Percentiles rank a stretch among this genome's conserved stretches.
Evolutionary conservation across 2,113 vertebrate genomes (phyloP).

Genomic region (Apteryx owenii): DNA sequence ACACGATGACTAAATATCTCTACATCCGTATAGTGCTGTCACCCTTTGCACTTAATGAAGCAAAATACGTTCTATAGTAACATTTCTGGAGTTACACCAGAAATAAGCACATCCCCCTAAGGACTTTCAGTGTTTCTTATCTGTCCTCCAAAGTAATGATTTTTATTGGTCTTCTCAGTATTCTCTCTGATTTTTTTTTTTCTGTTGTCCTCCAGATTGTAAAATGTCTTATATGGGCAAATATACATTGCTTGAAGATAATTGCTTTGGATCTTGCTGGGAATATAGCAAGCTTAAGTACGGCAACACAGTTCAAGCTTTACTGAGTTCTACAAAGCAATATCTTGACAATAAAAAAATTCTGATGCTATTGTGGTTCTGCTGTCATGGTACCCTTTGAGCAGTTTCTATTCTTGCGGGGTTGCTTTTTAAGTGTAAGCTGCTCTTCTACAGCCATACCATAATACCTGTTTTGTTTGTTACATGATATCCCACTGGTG

Average conservation of each 20-base stretch:
- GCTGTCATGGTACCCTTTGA: neutral
- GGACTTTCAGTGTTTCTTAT: neutral
- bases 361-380: neutral
- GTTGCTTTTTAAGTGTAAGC: neutral
- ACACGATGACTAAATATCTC: neutral
- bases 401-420: accelerated
- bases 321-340: neutral
- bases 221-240: neutral
- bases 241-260: neutral
- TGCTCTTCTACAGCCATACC: neutral
- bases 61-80: neutral
- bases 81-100: neutral
- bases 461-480: neutral
- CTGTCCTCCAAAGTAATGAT: neutral
- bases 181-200: neutral
- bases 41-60: neutral
- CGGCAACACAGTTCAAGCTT: neutral
- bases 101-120: neutral
- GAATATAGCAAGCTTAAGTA: neutral
- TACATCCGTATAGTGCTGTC: neutral
- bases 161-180: neutral
- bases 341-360: neutral
- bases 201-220: neutral
- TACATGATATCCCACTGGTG: neutral
- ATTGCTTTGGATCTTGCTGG: neutral